Conservation (phyloP, 2,797 vertebrate species). For the Poeciliopsis gracilis region DNA sequence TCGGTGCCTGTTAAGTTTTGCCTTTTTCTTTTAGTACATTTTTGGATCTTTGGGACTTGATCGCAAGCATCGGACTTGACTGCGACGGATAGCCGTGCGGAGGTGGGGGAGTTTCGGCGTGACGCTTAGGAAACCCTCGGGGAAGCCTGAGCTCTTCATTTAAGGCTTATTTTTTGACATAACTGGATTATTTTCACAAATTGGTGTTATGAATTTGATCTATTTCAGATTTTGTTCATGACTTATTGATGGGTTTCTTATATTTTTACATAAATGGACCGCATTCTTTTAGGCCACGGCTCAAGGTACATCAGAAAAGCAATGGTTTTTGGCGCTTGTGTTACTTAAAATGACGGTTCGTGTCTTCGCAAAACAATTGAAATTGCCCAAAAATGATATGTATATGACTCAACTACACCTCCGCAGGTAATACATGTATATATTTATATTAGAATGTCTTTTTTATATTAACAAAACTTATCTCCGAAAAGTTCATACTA, state of each 20-base stretch:
- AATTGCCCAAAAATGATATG: not conserved
- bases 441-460: not conserved
- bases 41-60: slow-evolving; percentile 74
- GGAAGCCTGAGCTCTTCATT: slow-evolving; percentile 69
- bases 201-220: not conserved
- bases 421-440: not conserved
- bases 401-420: not conserved
- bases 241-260: not conserved
- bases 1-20: slow-evolving; percentile 4
- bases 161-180: slow-evolving; percentile 6
- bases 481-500: not conserved
- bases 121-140: slow-evolving; percentile 73
- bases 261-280: slow-evolving; percentile 23
- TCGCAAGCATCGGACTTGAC: slow-evolving; percentile 77
- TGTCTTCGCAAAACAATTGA: too few species aligned
- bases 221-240: rapidly evolving
- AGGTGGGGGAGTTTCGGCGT: slow-evolving; percentile 54
- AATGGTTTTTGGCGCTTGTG: slow-evolving; percentile 51
- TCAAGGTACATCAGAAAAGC: slow-evolving; percentile 28
- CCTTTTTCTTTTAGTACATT: slow-evolving; percentile 23
- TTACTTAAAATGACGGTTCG: not conserved
- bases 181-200: not conserved
- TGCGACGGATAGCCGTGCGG: slow-evolving; percentile 41
- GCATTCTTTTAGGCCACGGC: slow-evolving; percentile 55
- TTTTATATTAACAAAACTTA: not conserved